Evolutionary conservation across 2,113 vertebrate species (phyloP).

Genomic region (Bostrychus sinensis): DNA sequence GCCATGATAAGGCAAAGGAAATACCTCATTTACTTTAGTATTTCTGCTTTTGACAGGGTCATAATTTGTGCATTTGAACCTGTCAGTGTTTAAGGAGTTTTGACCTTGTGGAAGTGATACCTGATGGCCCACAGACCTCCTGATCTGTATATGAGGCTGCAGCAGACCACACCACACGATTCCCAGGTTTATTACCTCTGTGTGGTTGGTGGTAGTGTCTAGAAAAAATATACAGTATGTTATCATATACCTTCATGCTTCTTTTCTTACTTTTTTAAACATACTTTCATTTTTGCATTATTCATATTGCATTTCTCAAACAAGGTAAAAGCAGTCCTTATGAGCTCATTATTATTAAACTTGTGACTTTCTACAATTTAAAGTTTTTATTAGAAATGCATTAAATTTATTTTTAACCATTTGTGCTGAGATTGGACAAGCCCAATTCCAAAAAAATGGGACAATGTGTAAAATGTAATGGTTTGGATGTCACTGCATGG

Average conservation of each 20-base stretch:
- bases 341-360: too few species aligned
- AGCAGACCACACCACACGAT: slow-evolving; percentile 69
- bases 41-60: slow-evolving; percentile 53
- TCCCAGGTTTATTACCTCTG: slow-evolving; percentile 53
- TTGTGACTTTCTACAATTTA: too few species aligned
- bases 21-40: slow-evolving; percentile 48
- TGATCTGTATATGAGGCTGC: slow-evolving; percentile 46
- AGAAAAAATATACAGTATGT: neutral
- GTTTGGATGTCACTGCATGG: too few species aligned
- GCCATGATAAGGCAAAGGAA: slow-evolving; percentile 33
- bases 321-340: too few species aligned
- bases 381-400: too few species aligned
- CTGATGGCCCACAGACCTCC: slow-evolving; percentile 64
- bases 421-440: too few species aligned
- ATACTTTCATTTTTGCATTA: too few species aligned
- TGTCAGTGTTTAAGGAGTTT: slow-evolving; percentile 58
- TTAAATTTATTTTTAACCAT: too few species aligned
- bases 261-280: neutral
- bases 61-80: slow-evolving; percentile 64
- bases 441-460: too few species aligned
- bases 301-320: too few species aligned
- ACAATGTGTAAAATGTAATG: too few species aligned
- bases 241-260: slow-evolving; percentile 4
- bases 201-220: slow-evolving; percentile 36
- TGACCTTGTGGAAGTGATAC: slow-evolving; percentile 72